phyloP scores from a whole-genome alignment of 2,888 invertebrate genomes.

The Patella ulyssiponensis region DNA sequence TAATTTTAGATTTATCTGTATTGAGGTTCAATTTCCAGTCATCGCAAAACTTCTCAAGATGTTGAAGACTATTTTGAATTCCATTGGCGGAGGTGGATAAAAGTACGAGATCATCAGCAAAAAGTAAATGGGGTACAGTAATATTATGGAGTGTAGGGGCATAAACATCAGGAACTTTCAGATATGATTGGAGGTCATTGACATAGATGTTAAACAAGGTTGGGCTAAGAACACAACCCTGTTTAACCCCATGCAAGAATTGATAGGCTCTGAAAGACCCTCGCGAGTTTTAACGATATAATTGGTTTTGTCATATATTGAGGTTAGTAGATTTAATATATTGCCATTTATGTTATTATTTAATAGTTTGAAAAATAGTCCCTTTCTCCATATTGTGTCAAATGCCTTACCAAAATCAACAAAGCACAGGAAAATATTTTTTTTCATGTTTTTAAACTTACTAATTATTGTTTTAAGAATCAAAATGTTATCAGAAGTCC shows the following conservation, averaged over 20 bases:
- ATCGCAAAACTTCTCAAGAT: not conserved
- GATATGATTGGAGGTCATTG: not conserved
- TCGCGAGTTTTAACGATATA: not conserved
- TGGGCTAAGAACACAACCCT: constrained; percentile 7
- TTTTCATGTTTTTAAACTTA: no score
- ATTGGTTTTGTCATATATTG: not conserved
- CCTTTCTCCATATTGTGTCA: no score
- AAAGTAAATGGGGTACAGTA: not conserved
- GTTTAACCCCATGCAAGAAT: not conserved
- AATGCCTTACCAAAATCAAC: no score
- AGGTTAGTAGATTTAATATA: not conserved
- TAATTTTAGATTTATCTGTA: not conserved
- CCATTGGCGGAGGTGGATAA: no score
- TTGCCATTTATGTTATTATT: no score
- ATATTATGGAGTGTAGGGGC: not conserved
- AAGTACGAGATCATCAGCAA: not conserved
- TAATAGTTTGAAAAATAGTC: no score
- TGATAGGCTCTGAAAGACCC: not conserved
- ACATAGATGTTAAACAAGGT: not conserved
- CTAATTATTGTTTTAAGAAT: not conserved
- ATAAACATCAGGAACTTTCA: not conserved
- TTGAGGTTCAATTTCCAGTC: not conserved
- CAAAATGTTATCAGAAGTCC: not conserved
- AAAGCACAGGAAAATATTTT: no score
- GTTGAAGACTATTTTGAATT: not conserved